These are phyloP conservation scores for Eurois occulta DNA, from an alignment of 2,888 invertebrate genomes.

Conservation along the genomic window DNA sequence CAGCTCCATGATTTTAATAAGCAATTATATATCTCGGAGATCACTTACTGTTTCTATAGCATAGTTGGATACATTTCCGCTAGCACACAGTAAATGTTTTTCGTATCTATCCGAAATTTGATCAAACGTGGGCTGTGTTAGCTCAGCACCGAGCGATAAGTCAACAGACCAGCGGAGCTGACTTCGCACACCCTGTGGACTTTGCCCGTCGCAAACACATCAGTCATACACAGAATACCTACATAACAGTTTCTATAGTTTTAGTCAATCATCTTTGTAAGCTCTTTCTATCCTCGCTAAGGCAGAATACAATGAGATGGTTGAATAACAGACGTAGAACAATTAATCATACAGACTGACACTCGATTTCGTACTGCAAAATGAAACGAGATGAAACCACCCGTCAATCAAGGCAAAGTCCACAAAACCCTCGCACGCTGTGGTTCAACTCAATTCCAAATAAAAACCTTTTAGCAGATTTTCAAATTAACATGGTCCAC, in stretches of 20 bases:
- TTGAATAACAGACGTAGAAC: constrained; percentile 12
- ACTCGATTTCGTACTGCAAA: constrained; percentile 45
- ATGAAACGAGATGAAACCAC: constrained; percentile 48
- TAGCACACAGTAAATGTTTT: constrained; percentile 1
- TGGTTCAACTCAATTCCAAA: constrained; percentile 11
- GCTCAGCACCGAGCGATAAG: constrained; percentile 4
- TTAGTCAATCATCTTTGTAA: constrained; percentile 18
- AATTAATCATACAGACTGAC: constrained; percentile 39
- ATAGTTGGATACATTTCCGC: not conserved
- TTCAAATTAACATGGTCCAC: constrained; percentile 42
- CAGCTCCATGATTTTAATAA: not conserved
- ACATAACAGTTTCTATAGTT: constrained; percentile 4
- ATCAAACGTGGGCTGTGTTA: constrained; percentile 9
- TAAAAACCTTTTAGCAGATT: constrained; percentile 47
- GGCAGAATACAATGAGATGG: not conserved
- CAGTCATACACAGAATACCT: constrained; percentile 3
- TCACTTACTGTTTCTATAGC: not conserved
- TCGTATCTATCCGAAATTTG: constrained; percentile 14
- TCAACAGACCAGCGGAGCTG: constrained; percentile 15
- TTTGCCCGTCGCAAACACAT: constrained; percentile 15
- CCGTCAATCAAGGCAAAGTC: constrained; percentile 44
- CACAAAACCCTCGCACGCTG: constrained; percentile 6
- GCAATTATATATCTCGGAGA: not conserved
- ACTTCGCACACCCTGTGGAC: not conserved
- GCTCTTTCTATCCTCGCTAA: not conserved